Conservation (phyloP, 2,113 vertebrate genomes). For the Podarcis muralis region DNA sequence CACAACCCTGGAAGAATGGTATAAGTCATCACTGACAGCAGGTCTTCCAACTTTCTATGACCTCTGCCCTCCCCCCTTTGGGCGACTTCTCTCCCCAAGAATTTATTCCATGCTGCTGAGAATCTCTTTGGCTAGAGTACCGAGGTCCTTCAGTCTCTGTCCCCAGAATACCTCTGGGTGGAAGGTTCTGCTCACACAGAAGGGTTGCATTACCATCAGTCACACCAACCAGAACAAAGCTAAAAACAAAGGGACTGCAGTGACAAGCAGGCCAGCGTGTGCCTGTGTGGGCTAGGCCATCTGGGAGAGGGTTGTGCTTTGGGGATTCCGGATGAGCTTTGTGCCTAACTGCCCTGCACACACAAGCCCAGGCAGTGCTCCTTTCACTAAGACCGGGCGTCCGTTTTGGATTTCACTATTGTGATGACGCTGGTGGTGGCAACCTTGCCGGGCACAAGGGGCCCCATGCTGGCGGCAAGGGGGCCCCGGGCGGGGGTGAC, state of each 20-base stretch:
- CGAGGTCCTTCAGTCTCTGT: conserved; percentile 41
- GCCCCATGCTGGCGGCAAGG: conserved; percentile 87
- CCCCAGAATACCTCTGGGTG: conserved; percentile 31
- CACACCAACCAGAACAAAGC: conserved; percentile 69
- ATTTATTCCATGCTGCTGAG: conserved; percentile 41
- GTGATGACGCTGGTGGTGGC: conserved; percentile 99
- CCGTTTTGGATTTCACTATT: conserved; percentile 98
- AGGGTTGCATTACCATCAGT: conserved; percentile 61
- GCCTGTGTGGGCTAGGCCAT: conserved; percentile 58
- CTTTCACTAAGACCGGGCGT: conserved; percentile 90
- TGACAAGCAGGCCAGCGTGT: conserved; percentile 62
- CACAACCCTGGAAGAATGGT: conserved; percentile 60
- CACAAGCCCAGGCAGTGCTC: conserved; percentile 74
- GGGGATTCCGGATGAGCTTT: conserved; percentile 76
- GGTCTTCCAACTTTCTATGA: conserved; percentile 42
- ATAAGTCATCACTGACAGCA: conserved; percentile 57
- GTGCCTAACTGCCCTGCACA: conserved; percentile 82
- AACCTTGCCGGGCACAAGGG: conserved; percentile 92
- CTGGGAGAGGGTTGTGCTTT: conserved; percentile 66
- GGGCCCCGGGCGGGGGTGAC: conserved; percentile 87
- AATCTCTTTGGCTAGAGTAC: conserved; percentile 55
- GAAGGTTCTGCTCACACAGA: conserved; percentile 52
- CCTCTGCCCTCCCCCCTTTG: conserved; percentile 35
- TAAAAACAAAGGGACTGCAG: conserved; percentile 63
- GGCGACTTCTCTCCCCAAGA: conserved; percentile 19